A percentile compares a stretch with the other conserved stretches of the same genome.
Evolutionary conservation across 2,888 invertebrate species (phyloP).

Genomic region (Brassicogethes aeneus): DNA sequence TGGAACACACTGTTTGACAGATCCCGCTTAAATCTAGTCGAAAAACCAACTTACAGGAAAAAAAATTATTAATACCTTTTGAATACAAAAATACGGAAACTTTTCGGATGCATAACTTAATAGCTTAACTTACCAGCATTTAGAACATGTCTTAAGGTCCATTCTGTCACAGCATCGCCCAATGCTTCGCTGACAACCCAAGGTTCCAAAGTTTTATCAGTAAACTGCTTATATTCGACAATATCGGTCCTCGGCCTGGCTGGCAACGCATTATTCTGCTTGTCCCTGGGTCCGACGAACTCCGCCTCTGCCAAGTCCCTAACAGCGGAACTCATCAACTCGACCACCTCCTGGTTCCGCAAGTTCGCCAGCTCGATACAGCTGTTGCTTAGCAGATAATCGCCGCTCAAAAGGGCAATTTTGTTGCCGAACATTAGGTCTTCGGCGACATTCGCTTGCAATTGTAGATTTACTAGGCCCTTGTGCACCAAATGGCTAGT

Average conservation of each 20-base stretch:
- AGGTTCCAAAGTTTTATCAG: constrained; percentile 32
- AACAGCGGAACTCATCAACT: constrained; percentile 81
- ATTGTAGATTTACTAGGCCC: constrained; percentile 31
- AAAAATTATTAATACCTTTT: too few species aligned
- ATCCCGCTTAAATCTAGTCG: too few species aligned
- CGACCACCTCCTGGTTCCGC: constrained; percentile 73
- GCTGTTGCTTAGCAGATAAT: constrained; percentile 83
- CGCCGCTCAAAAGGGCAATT: constrained; percentile 82
- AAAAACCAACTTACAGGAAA: too few species aligned
- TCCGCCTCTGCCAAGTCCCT: constrained; percentile 85
- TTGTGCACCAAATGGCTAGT: constrained; percentile 84
- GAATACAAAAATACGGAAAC: too few species aligned
- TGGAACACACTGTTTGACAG: too few species aligned
- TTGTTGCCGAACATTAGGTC: constrained; percentile 94
- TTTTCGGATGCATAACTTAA: too few species aligned
- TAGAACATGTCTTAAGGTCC: constrained; percentile 71
- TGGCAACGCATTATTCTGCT: constrained; percentile 76
- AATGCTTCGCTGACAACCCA: constrained; percentile 35
- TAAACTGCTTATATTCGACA: constrained; percentile 27
- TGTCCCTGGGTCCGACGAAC: constrained; percentile 76
- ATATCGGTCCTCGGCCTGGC: constrained; percentile 46
- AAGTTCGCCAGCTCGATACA: constrained; percentile 79
- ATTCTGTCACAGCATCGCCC: constrained; percentile 66
- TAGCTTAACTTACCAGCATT: constrained; percentile 52
- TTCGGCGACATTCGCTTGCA: constrained; percentile 44